phyloP scores from a whole-genome alignment of 2,888 invertebrate genomes.

The Chouioia cunea region DNA sequence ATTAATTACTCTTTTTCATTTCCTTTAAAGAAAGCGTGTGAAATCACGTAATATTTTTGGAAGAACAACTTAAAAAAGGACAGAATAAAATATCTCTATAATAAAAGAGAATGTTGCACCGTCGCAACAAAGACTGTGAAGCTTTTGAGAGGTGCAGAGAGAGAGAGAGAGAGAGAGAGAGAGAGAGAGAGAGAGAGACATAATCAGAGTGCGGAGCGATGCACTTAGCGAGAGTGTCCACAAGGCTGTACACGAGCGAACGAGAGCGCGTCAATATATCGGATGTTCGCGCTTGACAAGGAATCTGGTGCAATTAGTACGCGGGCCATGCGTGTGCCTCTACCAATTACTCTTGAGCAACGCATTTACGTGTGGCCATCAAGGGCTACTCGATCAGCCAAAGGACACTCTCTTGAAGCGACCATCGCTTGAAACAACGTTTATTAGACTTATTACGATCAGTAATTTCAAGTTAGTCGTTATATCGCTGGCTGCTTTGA shows the following conservation, averaged over 20 bases:
- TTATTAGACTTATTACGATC: slow-evolving; percentile 59
- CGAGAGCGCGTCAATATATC: slow-evolving; percentile 52
- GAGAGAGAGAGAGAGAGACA: not conserved
- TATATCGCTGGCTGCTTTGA: not conserved
- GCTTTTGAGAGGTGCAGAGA: not conserved
- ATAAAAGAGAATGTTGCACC: not conserved
- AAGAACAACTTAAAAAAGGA: not conserved
- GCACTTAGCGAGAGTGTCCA: slow-evolving; percentile 32
- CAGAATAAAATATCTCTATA: not conserved
- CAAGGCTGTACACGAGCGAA: not conserved
- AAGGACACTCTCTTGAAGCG: not conserved
- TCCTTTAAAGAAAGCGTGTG: not conserved
- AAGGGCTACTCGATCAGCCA: not conserved
- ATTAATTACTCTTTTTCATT: no score
- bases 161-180: slow-evolving; percentile 10
- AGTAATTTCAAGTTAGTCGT: not conserved
- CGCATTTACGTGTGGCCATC: slow-evolving; percentile 50
- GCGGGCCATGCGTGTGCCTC: slow-evolving; percentile 46
- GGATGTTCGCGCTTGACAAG: slow-evolving; percentile 58
- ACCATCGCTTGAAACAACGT: slow-evolving; percentile 57
- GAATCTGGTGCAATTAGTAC: slow-evolving; percentile 60
- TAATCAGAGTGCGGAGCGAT: slow-evolving; percentile 9
- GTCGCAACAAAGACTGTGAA: slow-evolving; percentile 5
- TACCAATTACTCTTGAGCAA: slow-evolving; percentile 57
- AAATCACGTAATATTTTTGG: not conserved